Conservation (phyloP, 2,888 invertebrate species). For the Rhingia rostrata region DNA sequence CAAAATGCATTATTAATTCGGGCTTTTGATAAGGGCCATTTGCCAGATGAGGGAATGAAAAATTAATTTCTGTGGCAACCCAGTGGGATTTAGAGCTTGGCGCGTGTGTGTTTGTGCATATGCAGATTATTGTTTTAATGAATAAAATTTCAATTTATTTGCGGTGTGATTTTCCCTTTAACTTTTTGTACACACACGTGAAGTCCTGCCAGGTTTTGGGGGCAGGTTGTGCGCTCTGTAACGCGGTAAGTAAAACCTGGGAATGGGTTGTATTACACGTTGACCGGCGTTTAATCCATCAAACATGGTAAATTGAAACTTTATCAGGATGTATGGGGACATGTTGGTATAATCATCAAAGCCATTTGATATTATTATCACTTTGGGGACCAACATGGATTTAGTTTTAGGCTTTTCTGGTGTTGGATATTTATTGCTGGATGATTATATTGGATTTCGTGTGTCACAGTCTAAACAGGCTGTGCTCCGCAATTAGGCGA, state of each 20-base stretch:
- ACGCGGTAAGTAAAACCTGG: neutral
- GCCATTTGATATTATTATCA: conserved; percentile 27
- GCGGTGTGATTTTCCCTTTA: conserved; percentile 68
- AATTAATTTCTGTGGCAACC: conserved; percentile 67
- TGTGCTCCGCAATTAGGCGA: neutral
- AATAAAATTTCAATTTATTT: conserved; percentile 73
- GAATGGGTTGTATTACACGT: neutral
- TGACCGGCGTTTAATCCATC: conserved; percentile 21
- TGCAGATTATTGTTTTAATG: conserved; percentile 71
- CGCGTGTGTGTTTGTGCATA: conserved; percentile 24
- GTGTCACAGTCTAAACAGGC: conserved; percentile 27
- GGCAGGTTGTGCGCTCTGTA: no score
- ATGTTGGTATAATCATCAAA: conserved; percentile 27
- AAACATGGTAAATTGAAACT: conserved; percentile 28
- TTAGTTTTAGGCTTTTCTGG: neutral
- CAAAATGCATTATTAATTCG: conserved; percentile 71
- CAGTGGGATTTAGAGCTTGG: conserved; percentile 26
- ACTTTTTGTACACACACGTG: conserved; percentile 11
- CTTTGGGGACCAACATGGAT: neutral
- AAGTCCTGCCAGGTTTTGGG: neutral
- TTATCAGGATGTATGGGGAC: conserved; percentile 2
- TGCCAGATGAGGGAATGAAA: conserved; percentile 61
- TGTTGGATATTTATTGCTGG: neutral
- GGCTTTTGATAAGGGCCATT: conserved; percentile 68
- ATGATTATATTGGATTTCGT: conserved; percentile 36